These are phyloP conservation scores for Anguilla rostrata DNA, from an alignment of 2,113 vertebrate genomes.

Conservation along the genomic window DNA sequence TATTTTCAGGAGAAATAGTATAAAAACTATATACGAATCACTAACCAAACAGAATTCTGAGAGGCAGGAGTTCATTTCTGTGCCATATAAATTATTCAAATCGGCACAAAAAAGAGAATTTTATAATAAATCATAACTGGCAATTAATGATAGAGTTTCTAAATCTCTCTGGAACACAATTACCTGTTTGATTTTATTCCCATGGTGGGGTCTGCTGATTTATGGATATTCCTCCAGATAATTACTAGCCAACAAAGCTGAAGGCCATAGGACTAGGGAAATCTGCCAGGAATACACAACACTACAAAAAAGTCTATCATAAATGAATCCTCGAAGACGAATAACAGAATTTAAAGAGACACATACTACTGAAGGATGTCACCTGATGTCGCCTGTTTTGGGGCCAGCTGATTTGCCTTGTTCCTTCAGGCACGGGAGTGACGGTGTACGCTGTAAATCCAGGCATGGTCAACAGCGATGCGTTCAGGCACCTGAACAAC, in stretches of 20 bases:
- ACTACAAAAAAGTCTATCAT: too few relatives aligned
- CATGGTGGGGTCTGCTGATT: not conserved
- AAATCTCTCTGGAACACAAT: not conserved
- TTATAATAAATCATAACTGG: not conserved
- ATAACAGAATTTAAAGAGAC: not conserved
- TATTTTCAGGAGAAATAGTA: too few relatives aligned
- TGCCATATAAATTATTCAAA: too few relatives aligned
- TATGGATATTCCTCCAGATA: not conserved
- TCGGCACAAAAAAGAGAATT: not conserved
- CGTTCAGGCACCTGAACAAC: slow-evolving; percentile 49
- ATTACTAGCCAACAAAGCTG: not conserved
- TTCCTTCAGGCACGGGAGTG: slow-evolving; percentile 47
- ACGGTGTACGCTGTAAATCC: slow-evolving; percentile 63
- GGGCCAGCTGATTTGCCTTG: not conserved
- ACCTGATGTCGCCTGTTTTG: not conserved
- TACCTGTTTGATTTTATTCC: not conserved
- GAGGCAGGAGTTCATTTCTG: too few relatives aligned
- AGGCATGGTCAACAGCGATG: slow-evolving; percentile 57
- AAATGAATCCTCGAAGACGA: not conserved
- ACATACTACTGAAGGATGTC: not conserved
- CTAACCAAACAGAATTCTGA: too few relatives aligned
- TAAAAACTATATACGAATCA: too few relatives aligned
- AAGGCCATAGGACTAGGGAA: too few relatives aligned
- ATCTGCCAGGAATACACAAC: too few relatives aligned
- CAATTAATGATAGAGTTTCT: not conserved